Percentiles rank a stretch among this genome's conserved stretches.
phyloP scores from a whole-genome alignment of 2,797 vertebrate genomes.

The Lepus oiostolus region DNA sequence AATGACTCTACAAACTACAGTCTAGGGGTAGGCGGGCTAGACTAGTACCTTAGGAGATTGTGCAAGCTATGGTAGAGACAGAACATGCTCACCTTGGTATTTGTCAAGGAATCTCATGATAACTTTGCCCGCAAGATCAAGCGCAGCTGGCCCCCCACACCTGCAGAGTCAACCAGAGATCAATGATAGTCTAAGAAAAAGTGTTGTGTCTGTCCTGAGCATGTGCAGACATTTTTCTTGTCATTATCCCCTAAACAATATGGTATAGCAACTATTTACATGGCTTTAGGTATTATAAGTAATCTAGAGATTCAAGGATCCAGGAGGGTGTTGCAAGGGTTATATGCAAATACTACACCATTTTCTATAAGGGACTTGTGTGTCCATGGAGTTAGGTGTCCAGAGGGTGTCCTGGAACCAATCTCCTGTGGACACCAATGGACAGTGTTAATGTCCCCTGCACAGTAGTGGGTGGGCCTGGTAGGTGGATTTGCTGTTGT shows the following conservation, averaged over 20 bases:
- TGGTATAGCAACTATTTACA: not conserved
- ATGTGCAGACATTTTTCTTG: not conserved
- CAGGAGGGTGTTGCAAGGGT: not conserved
- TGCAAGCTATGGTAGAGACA: constrained; percentile 51
- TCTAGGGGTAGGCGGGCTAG: constrained; percentile 52
- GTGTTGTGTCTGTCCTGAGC: not conserved
- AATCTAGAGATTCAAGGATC: not conserved
- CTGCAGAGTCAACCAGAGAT: not conserved
- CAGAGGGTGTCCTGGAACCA: not conserved
- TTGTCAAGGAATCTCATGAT: constrained; percentile 57
- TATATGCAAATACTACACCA: not conserved
- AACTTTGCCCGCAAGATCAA: constrained; percentile 40
- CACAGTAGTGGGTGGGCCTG: not conserved
- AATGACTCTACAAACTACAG: constrained; percentile 2
- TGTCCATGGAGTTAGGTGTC: not conserved
- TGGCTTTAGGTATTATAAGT: not conserved
- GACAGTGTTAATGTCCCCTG: constrained; percentile 32
- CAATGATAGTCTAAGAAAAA: not conserved
- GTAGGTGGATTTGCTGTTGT: constrained; percentile 27
- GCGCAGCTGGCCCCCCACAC: not conserved
- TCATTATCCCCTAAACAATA: not conserved
- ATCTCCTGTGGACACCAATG: not conserved
- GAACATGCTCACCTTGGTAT: constrained; percentile 21
- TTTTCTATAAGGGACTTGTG: not conserved
- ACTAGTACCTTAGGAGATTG: constrained; percentile 67